Base-by-base conservation (phyloP, 2,888 invertebrate species). In the Thera britannica region DNA sequence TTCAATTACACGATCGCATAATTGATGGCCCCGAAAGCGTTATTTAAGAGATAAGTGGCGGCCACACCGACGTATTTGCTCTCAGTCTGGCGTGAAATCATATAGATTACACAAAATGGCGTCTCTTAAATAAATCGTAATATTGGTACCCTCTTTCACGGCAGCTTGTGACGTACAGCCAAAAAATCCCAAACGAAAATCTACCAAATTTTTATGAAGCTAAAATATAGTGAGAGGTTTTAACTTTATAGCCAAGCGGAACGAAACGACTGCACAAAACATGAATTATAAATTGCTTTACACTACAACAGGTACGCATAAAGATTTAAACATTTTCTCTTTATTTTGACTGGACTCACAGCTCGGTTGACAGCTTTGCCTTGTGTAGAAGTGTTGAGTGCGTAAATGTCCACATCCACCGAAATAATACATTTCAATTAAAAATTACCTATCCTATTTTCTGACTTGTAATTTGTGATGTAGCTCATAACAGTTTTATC, bases 1-100 rank as follows among this genome's bases (percentile, higher is more conserved):
- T 81, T 84, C 86, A 85, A 85, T 84, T 84, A 85, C 77, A 81
- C 72, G 80, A 80, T 77, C 77, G 72, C 75, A 73, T 84, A 85
- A 85, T 84, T 85, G 82, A 76, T 75, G 83, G 81, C 76, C 80
- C 75, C 71, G 66, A 74, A 76, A 77, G 78, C 76, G 77, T 78
- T 77, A 79, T 83, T 84, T 83, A 69, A 74, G 71, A 76, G 71
- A 63, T 71, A 68, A 69, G 69, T 67, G 68, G 55, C 56, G 65
- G 61, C 71, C 67, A 68, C 69, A 69, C 71, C 35, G 65, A 63
- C 61, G 68, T 80, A 79, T 82, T 82, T 82, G 77, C 73, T 71
- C 75, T 75, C 72, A 64, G 75, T 57, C 70, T 72, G 76, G 78
- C 75, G 78, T 75, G 79, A 82, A 79, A 83, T 79, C 75, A 79